Base-by-base conservation (phyloP, 2,797 vertebrate genomes). In the Salmo trutta region DNA sequence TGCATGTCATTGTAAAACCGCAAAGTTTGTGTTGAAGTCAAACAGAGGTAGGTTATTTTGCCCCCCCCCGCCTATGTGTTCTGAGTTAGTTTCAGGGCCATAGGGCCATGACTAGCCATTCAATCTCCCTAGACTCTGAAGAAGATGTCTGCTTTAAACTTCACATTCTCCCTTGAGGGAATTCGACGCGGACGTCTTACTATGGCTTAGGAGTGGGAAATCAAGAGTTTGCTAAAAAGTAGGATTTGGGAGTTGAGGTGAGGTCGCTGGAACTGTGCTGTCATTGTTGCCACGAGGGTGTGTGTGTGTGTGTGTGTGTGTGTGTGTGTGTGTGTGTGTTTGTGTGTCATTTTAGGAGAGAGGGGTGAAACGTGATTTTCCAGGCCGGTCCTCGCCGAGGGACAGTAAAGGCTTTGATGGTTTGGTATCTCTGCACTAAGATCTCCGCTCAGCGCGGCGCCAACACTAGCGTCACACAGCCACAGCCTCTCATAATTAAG, bases 211-310 rank as follows among this genome's bases (percentile, higher is more conserved):
- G 27, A 66, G 7, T 24, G 8, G 64, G 64, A 29, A 66, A 66
- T 66, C 64, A 31, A 31, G 4, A 66, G 8, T 66, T 24, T 2
- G 27, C 64, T 24, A 27, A 66, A 66, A 66, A 66, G 64, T 12
- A 27, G 64, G 64, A 66, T 66, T 66, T 66, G 3, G 64, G 64
- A 66, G 64, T 66, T 66, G 64, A 24, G 27, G 64, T 66, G n/a
- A 66, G 64, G 64, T 31, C 27, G 4, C 64, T 24, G 27, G 64
- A 66, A 66, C 21, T 14, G 8, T 15, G 27, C 27, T 27, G 64
- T 66, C 64, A 16, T 66, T 24, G n/a, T 66, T 14, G 10, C 41
- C 41, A 47, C 10, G 12, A 47, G 41, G 14, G n/a, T 29, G 64
- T 4, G 21, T 24, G 21, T 5, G 19, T 24, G 59, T n/a, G 59